phyloP scores from a whole-genome alignment of 2,888 invertebrate genomes.

The Uloborus plumipes region DNA sequence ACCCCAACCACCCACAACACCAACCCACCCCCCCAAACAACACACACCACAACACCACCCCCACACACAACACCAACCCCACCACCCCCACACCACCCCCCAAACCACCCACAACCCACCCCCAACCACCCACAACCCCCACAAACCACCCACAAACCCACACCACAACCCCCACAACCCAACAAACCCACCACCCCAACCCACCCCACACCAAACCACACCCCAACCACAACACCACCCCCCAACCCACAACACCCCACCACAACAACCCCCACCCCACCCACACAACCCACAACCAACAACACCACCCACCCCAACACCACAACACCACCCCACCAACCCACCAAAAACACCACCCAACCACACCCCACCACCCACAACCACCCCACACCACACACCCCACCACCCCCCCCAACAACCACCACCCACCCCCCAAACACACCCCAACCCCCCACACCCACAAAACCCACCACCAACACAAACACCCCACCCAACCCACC shows the following conservation, averaged over 20 bases:
- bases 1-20: too few species aligned
- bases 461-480: background rate
- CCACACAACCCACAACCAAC: background rate
- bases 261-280: background rate
- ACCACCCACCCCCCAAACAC: background rate
- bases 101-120: too few species aligned
- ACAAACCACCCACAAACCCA: too few species aligned
- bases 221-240: background rate
- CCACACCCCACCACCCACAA: background rate
- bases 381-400: background rate
- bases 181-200: too few species aligned
- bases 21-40: too few species aligned
- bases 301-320: background rate
- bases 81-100: too few species aligned
- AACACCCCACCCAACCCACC: too few species aligned
- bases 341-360: background rate
- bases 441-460: background rate
- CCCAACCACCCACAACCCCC: too few species aligned
- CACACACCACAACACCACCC: too few species aligned
- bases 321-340: background rate
- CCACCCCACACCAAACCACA: background rate
- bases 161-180: too few species aligned
- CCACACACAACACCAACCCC: too few species aligned
- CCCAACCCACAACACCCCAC: background rate
- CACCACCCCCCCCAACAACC: background rate